phyloP scores from a whole-genome alignment of 2,113 vertebrate species.

The Pardalotus punctatus region DNA sequence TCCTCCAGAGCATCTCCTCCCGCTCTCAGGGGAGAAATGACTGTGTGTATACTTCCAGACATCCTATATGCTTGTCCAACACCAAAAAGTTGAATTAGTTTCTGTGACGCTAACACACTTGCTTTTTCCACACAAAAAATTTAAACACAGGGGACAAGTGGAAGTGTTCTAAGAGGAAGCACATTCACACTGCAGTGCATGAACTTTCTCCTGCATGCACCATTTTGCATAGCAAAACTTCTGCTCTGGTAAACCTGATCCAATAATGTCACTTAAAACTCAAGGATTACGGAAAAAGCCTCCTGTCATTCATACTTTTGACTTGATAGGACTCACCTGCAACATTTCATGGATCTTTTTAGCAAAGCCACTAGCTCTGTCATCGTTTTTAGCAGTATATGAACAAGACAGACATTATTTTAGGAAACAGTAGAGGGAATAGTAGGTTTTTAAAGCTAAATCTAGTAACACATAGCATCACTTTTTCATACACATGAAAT shows the following conservation, averaged over 20 bases:
- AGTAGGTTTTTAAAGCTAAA: background rate
- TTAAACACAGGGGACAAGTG: background rate
- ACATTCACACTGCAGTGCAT: too few species aligned
- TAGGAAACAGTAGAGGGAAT: background rate
- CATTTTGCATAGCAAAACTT: background rate
- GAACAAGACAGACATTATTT: background rate
- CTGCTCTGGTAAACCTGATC: background rate
- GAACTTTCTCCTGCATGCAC: background rate
- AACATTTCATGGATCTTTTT: background rate
- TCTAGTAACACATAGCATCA: background rate
- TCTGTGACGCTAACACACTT: background rate
- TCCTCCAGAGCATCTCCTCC: background rate
- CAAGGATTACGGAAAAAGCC: rapidly evolving
- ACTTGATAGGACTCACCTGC: background rate
- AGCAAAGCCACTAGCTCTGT: background rate
- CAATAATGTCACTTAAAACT: background rate
- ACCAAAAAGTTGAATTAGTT: background rate
- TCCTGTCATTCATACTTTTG: background rate
- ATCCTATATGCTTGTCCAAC: background rate
- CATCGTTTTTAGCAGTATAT: background rate
- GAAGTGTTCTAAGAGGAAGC: background rate
- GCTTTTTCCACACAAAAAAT: background rate
- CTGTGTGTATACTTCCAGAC: background rate
- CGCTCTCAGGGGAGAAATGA: background rate
- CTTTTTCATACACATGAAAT: background rate